These are phyloP conservation scores for Oscheius myriophilus DNA, from an alignment of 2,888 invertebrate species.

Conservation along the genomic window DNA sequence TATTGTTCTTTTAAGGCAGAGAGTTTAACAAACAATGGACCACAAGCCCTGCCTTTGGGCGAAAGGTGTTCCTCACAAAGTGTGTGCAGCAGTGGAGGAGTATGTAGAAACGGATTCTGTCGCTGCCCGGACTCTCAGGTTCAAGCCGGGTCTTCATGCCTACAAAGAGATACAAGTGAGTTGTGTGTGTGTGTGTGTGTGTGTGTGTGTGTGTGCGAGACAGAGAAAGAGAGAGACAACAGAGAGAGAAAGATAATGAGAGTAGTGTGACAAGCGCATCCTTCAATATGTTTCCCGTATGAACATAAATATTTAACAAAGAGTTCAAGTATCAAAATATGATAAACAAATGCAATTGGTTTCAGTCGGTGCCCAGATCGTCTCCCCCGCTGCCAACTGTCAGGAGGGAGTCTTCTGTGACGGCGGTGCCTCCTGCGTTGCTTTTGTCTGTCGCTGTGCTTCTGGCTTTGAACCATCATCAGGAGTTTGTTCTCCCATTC, in stretches of 20 bases:
- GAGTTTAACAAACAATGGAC: not conserved
- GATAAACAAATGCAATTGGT: constrained; percentile 6
- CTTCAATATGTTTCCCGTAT: no score
- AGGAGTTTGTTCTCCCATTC: constrained; percentile 31
- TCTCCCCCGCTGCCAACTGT: constrained; percentile 58
- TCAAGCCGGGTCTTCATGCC: constrained; percentile 28
- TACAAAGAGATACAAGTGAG: constrained; percentile 19
- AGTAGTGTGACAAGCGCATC: no score
- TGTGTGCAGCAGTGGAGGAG: constrained; percentile 13
- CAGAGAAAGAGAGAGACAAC: no score
- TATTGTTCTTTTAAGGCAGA: constrained; percentile 1
- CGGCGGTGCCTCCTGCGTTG: constrained; percentile 62
- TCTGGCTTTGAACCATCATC: constrained; percentile 37
- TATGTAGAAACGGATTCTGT: constrained; percentile 35
- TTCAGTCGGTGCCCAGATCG: constrained; percentile 58
- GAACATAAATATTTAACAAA: no score
- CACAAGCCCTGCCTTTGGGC: constrained; percentile 8
- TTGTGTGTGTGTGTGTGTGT: no score
- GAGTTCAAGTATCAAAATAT: not conserved
- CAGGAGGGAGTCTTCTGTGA: constrained; percentile 59
- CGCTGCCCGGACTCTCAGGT: constrained; percentile 31
- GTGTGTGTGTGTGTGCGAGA: no score
- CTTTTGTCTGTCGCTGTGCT: constrained; percentile 48
- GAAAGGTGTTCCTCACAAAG: constrained; percentile 26
- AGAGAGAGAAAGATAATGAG: no score